Conservation (phyloP, 2,888 invertebrate genomes). For the Patella depressa region DNA sequence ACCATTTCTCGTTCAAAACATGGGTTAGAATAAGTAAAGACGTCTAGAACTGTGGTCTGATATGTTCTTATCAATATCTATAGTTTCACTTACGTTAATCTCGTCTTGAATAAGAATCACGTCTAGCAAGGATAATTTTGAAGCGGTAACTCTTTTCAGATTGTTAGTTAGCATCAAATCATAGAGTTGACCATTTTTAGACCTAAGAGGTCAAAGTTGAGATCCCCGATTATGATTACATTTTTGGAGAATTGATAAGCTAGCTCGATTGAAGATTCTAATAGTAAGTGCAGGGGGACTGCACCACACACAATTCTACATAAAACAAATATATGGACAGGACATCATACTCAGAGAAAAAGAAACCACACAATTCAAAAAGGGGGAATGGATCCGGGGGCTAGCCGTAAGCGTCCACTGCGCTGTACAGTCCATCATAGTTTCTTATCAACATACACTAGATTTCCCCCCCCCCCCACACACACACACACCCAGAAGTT, state of each 20-base stretch:
- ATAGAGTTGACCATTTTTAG: background rate
- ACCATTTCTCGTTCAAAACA: background rate
- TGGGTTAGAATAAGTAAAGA: background rate
- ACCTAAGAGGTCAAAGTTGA: background rate
- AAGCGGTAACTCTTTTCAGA: background rate
- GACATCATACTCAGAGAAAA: no score
- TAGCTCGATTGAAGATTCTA: no score
- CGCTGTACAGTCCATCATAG: background rate
- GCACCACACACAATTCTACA: no score
- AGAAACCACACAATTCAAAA: no score
- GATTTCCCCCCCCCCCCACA: background rate
- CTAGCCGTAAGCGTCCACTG: no score
- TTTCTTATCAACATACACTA: background rate
- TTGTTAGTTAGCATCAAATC: background rate
- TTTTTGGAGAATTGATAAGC: background rate
- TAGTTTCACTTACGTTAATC: background rate
- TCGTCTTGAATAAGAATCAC: background rate
- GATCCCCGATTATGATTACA: background rate
- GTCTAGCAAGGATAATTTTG: background rate
- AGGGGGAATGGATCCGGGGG: no score
- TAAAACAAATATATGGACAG: no score
- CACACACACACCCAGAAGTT: no score
- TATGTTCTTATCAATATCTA: background rate
- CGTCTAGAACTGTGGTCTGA: background rate
- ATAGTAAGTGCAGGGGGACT: no score